Evolutionary conservation across 2,888 invertebrate genomes (phyloP).

Genomic region (Sylvicola fuscatus): DNA sequence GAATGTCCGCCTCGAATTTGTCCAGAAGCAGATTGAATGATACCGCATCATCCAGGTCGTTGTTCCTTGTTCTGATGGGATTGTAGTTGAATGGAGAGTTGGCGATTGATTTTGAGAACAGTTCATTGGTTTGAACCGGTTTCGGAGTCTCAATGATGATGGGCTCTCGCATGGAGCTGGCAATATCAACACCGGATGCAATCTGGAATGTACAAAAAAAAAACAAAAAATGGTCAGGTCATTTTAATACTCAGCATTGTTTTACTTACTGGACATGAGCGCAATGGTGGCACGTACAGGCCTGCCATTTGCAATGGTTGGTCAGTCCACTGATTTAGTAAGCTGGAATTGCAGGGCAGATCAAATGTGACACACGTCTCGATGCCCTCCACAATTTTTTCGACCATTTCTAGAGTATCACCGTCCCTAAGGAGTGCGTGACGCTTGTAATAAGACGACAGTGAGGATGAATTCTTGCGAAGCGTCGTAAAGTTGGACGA

Average conservation of each 20-base stretch:
- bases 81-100: constrained; percentile 18
- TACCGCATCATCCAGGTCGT: constrained; percentile 17
- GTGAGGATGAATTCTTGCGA: constrained; percentile 48
- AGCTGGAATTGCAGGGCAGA: constrained; percentile 63
- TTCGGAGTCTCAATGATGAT: constrained; percentile 12
- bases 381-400: constrained; percentile 53
- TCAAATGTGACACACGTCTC: constrained; percentile 52
- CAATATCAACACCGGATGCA: constrained; percentile 60
- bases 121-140: constrained; percentile 19
- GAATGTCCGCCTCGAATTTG: constrained; percentile 24
- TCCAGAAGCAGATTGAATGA: constrained; percentile 20
- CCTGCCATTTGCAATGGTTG: constrained; percentile 67
- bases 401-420: constrained; percentile 60
- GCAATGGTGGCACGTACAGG: constrained; percentile 62
- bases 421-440: constrained; percentile 65
- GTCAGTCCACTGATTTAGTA: constrained; percentile 76
- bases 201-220: constrained; percentile 25
- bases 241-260: constrained; percentile 9
- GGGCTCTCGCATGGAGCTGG: constrained; percentile 26
- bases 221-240: constrained; percentile 1
- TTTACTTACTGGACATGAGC: constrained; percentile 41
- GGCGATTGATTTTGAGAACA: constrained; percentile 22
- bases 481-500: constrained; percentile 73
- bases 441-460: constrained; percentile 65
- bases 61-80: not conserved